These are phyloP conservation scores for Drosophila bunnanda DNA, from an alignment of 2,888 invertebrate species.

Conservation along the genomic window DNA sequence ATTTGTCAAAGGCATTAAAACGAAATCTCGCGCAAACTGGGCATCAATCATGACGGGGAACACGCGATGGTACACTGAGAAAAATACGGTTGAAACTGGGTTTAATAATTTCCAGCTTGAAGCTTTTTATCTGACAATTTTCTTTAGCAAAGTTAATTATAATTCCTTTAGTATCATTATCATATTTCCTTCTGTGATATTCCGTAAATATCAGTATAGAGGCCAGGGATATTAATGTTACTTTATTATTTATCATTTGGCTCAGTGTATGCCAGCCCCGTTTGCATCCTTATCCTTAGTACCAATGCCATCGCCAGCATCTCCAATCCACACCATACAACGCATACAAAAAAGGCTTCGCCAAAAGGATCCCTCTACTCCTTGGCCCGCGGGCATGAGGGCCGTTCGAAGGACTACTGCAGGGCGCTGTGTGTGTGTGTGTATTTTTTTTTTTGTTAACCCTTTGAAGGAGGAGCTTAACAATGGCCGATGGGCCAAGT, in stretches of 20 bases:
- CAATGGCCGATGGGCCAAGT: constrained; percentile 32
- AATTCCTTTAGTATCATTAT: neutral
- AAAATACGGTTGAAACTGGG: neutral
- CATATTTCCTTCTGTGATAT: neutral
- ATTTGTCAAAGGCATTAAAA: constrained; percentile 80
- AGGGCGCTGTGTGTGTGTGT: neutral
- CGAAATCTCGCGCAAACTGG: constrained; percentile 78
- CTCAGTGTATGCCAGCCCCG: constrained; percentile 9
- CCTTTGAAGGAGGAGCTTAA: constrained; percentile 26
- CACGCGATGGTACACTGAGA: constrained; percentile 44
- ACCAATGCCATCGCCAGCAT: constrained; percentile 19
- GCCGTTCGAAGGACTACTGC: constrained; percentile 12
- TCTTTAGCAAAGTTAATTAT: neutral
- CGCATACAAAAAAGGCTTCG: constrained; percentile 40
- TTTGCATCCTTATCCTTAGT: constrained; percentile 26
- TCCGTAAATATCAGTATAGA: neutral
- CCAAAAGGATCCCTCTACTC: constrained; percentile 36
- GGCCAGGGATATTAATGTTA: too few relatives aligned
- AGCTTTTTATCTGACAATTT: neutral
- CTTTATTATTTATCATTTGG: neutral
- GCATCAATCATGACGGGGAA: constrained; percentile 71
- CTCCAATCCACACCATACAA: constrained; percentile 22
- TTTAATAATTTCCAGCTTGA: neutral
- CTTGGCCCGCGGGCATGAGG: constrained; percentile 8
- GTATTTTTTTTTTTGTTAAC: constrained; percentile 2